Percentiles rank a stretch among this genome's conserved stretches.
Conservation (phyloP, 2,113 vertebrate genomes). For the Chaetodon auriga region DNA sequence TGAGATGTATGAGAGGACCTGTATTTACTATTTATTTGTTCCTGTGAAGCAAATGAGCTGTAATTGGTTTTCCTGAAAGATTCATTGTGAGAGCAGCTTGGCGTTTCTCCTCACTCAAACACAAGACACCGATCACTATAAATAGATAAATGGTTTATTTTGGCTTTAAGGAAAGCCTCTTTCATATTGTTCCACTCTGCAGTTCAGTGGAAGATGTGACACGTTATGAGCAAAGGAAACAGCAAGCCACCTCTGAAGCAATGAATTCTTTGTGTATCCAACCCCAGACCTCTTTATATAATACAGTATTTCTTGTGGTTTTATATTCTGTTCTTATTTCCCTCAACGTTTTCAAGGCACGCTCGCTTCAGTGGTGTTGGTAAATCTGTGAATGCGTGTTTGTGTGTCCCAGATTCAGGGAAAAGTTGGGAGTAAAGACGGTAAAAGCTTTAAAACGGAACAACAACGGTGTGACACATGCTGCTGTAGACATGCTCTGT, state of each 20-base stretch:
- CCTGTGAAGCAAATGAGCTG: constrained; percentile 46
- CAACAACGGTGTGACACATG: constrained; percentile 95
- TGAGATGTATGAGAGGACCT: constrained; percentile 81
- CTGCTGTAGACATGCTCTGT: constrained; percentile 98
- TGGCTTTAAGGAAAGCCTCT: constrained; percentile 13
- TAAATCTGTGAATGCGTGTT: constrained; percentile 28
- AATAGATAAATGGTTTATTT: constrained; percentile 20
- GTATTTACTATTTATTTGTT: constrained; percentile 69
- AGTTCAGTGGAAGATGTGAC: constrained; percentile 8
- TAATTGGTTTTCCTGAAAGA: constrained; percentile 63
- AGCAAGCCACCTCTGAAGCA: constrained; percentile 62
- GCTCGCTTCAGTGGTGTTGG: neutral
- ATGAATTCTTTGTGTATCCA: constrained; percentile 72
- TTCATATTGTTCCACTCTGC: neutral
- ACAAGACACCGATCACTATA: neutral
- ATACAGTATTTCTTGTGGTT: constrained; percentile 27
- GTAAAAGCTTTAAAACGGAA: constrained; percentile 98
- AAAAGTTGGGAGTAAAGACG: constrained; percentile 96
- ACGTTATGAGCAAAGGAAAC: constrained; percentile 23
- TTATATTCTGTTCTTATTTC: neutral
- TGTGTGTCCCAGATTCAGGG: constrained; percentile 90
- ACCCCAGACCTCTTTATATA: constrained; percentile 60
- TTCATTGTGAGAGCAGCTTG: constrained; percentile 70
- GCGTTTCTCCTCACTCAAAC: constrained; percentile 45
- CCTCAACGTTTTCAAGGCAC: neutral